Percentiles rank a stretch among this genome's conserved stretches.
Evolutionary conservation across 2,797 vertebrate species (phyloP).

Genomic region (Ptychadena robeensis): DNA sequence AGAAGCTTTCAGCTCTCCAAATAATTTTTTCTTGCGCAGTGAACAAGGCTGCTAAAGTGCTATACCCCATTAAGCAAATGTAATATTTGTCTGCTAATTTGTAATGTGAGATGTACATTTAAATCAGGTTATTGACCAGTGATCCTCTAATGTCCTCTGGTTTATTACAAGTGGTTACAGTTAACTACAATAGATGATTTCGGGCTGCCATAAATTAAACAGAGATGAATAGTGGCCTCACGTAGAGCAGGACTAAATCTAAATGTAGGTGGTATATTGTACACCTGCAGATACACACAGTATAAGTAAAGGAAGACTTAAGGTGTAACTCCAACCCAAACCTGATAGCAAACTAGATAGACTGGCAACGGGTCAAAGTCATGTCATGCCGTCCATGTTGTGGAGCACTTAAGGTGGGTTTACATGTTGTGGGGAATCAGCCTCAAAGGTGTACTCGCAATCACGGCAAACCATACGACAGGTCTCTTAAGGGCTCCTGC

Average conservation of each 20-base stretch:
- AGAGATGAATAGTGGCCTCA: not conserved
- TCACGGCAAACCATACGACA: no score
- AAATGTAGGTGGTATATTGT: not conserved
- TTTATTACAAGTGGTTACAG: conserved; percentile 37
- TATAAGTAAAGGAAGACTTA: not conserved
- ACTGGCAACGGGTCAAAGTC: no score
- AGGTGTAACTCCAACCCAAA: no score
- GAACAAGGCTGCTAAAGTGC: conserved; percentile 42
- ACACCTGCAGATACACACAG: not conserved
- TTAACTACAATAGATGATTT: conserved; percentile 9
- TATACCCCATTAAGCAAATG: conserved; percentile 59
- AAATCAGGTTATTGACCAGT: conserved; percentile 52
- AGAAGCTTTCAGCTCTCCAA: conserved; percentile 27
- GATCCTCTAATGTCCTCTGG: conserved; percentile 43
- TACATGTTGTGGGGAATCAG: no score
- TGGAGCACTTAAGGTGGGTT: no score
- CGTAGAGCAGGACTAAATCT: not conserved
- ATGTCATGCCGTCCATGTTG: no score
- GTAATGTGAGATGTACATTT: conserved; percentile 49
- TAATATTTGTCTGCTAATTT: conserved; percentile 56
- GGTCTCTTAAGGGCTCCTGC: no score
- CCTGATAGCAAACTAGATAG: no score
- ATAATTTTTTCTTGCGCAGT: conserved; percentile 33
- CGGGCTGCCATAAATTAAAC: conserved; percentile 11
- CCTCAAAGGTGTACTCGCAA: no score